phyloP scores from a whole-genome alignment of 1,140 invertebrate species.

The Drosophila varians region DNA sequence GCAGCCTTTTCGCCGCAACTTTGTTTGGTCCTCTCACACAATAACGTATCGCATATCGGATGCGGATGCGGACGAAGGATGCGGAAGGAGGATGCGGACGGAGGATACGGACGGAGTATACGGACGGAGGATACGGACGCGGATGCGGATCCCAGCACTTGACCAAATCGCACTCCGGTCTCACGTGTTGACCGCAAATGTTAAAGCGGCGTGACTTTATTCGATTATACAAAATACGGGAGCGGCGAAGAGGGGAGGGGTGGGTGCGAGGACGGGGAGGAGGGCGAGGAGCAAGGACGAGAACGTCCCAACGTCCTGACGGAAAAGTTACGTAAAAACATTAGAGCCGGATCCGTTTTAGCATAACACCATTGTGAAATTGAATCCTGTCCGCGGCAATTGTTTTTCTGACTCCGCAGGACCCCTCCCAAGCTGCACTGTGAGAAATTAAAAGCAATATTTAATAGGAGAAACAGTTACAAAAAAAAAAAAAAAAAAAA shows the following conservation, averaged over 20 bases:
- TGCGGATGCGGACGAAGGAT: neutral
- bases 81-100: neutral
- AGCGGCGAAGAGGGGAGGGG: neutral
- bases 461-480: too few species aligned
- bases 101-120: neutral
- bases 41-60: constrained; percentile 11
- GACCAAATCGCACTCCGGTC: constrained; percentile 18
- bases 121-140: neutral
- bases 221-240: constrained; percentile 51
- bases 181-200: constrained; percentile 62
- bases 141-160: constrained; percentile 18
- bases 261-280: neutral
- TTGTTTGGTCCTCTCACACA: constrained; percentile 36
- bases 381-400: constrained; percentile 46
- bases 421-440: neutral
- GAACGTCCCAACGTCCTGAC: constrained; percentile 19
- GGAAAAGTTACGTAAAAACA: constrained; percentile 68
- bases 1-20: constrained; percentile 65
- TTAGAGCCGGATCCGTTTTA: constrained; percentile 41
- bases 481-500: too few species aligned
- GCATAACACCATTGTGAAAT: constrained; percentile 69
- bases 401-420: constrained; percentile 1
- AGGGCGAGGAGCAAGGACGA: too few species aligned
- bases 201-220: constrained; percentile 77
- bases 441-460: neutral